A percentile compares a stretch with the other conserved stretches of the same genome.
Conservation (phyloP, 2,113 vertebrate species). For the Eubucco bourcierii region DNA sequence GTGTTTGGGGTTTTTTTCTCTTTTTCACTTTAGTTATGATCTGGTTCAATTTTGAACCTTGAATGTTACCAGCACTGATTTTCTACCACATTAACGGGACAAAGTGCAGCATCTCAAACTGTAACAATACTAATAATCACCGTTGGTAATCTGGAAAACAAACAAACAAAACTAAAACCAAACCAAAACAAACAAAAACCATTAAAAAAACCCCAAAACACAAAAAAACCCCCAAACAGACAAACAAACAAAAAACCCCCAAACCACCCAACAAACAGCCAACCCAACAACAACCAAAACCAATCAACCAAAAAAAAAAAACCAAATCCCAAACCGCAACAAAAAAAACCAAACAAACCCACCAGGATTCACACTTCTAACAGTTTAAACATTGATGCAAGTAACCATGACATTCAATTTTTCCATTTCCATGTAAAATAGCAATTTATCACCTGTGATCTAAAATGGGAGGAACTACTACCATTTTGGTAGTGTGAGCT, state of each 20-base stretch:
- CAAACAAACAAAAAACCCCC: neutral
- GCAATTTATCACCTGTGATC: neutral
- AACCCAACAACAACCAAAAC: neutral
- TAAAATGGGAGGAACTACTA: neutral
- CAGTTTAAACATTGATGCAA: neutral
- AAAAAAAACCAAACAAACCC: neutral
- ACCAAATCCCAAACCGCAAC: too few relatives aligned
- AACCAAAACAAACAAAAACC: neutral
- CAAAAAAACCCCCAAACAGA: too few relatives aligned
- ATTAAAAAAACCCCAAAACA: neutral
- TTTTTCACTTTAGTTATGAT: neutral
- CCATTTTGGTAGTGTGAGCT: neutral
- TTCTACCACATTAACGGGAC: neutral
- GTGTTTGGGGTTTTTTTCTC: neutral
- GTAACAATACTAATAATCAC: neutral
- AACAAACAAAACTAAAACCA: neutral
- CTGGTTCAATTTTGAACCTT: neutral
- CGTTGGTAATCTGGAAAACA: neutral
- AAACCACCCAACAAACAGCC: too few relatives aligned
- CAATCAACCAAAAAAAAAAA: neutral
- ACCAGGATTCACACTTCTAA: neutral
- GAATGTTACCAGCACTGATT: neutral
- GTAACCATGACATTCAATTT: neutral
- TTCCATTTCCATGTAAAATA: neutral
- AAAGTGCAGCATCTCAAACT: neutral